Evolutionary conservation across 2,888 invertebrate species (phyloP).

Genomic region (Drosophila antonietae): DNA sequence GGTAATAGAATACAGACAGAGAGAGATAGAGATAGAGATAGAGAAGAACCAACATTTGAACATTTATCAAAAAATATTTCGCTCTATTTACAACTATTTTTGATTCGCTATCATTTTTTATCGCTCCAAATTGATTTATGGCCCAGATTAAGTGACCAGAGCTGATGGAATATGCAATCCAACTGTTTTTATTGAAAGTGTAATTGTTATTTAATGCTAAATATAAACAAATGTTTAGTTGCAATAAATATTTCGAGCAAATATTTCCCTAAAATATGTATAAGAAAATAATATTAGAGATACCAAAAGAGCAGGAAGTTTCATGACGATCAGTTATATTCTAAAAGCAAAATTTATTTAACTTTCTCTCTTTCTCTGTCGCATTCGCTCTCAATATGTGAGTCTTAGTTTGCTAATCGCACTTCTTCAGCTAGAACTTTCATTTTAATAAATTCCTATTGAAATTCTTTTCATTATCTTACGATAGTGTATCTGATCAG

Average conservation of each 20-base stretch:
- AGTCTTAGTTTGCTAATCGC: background rate
- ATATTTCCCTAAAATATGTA: background rate
- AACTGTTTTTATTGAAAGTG: background rate
- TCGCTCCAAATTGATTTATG: background rate
- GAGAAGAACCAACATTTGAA: background rate
- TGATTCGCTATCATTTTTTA: background rate
- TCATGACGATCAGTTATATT: background rate
- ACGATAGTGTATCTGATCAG: background rate
- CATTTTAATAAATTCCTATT: background rate
- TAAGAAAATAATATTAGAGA: background rate
- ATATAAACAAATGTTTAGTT: slow-evolving; percentile 1
- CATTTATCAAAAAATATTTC: slow-evolving; percentile 15
- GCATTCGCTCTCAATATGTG: background rate
- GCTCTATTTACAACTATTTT: background rate
- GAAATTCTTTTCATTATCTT: background rate
- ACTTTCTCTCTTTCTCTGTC: background rate
- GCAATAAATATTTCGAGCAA: background rate
- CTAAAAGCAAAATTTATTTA: background rate
- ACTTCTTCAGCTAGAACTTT: background rate
- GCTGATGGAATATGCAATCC: background rate
- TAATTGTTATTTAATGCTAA: slow-evolving; percentile 7
- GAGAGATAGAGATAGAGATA: no score
- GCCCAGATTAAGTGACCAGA: background rate
- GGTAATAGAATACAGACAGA: background rate
- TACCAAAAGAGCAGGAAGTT: background rate